Evolutionary conservation across 2,113 vertebrate genomes (phyloP), one percentile per base, ranked within the genome.

Genomic region (Chrysochloris asiatica): DNA sequence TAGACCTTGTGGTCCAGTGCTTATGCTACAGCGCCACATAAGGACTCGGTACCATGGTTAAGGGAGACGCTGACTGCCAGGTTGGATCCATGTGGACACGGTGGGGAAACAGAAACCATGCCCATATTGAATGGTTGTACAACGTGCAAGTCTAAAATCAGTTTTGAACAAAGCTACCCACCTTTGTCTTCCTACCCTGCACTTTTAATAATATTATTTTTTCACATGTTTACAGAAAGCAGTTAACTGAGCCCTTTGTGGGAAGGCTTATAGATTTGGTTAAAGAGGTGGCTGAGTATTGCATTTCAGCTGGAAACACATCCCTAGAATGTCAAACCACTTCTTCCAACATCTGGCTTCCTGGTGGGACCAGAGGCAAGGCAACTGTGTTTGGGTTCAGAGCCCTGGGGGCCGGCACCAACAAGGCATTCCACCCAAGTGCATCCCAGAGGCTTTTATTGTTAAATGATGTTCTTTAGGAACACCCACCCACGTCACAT

Each of bases 271-370:
- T 77, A 84, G 92, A 69, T 77, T 93, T 95, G 91, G 78, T 78
- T 94, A 84, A 89, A 7, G 54, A 94, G 78, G 89, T 93, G 83
- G 87, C 88, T 48, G 72, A 92, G 73, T 91, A 67, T 95, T 89
- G 26, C 67, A 56, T 96, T 95, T 96, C 93, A 77, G 61, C 85
- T 87, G 83, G 90, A 95, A 93, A 90, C 81, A 83, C 71, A 93
- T 93, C 88, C 67, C 72, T 95, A 84, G 92, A 94, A 93, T 89
- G 88, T 89, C 86, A 89, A 83, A 93, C 76, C 82, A 77, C 86
- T 93, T 93, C 71, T 93, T 91, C 73, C 83, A 19, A 91, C 84
- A 80, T 72, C 88, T 95, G 94, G 83, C 81, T 96, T 95, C 81
- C 80, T 83, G 81, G 85, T 79, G 92, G 63, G 54, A 33, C 43